Evolutionary conservation across 92 coral and sea anemone species (phyloP), one percentile per base, ranked within the genome.

Genomic region (Nematostella vectensis): DNA sequence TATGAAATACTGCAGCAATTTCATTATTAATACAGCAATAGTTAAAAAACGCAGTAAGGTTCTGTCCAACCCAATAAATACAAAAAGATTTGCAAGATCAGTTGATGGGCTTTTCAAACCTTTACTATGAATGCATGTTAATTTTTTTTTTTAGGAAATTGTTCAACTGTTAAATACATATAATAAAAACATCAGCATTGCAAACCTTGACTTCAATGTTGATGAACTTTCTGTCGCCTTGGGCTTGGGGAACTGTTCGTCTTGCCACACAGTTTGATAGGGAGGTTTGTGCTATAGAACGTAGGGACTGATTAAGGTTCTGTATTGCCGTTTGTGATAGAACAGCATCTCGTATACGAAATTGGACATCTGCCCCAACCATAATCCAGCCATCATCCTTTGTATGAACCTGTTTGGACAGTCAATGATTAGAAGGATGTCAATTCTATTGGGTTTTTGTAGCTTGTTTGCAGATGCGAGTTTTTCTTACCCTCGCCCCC

Each of bases 351-450:
- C 69, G 58, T 57, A 91, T 61, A 38, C 70, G 59, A 61, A 85
- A 91, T 59, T 91, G 98, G 6, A 91, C 85, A 44, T 87, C 89
- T 1, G 98, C 98, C 18, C 98, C 98, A 30, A 82, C 91, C 29
- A 86, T 63, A 0, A 74, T 78, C 62, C 74, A 73, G 1, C 96
- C 98, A 25, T 87, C 84, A 69, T 91, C 98, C 50, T 79, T 77
- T 23, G 91, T 85, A 28, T 66, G 73, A 24, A 91, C 72, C 98
- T 91, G 33, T 2, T 39, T 19, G 25, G 38, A 15, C 33, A 50
- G 17, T 16, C 11, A 54, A 18, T 36, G 42, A 8, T 15, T n/a
- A n/a, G n/a, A n/a, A n/a, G n/a, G n/a, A n/a, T n/a, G n/a, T n/a
- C n/a, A n/a, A n/a, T n/a, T n/a, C n/a, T n/a, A n/a, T n/a, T n/a